phyloP scores from a whole-genome alignment of 92 coral and sea anemone genomes.

The Porites evermanni region DNA sequence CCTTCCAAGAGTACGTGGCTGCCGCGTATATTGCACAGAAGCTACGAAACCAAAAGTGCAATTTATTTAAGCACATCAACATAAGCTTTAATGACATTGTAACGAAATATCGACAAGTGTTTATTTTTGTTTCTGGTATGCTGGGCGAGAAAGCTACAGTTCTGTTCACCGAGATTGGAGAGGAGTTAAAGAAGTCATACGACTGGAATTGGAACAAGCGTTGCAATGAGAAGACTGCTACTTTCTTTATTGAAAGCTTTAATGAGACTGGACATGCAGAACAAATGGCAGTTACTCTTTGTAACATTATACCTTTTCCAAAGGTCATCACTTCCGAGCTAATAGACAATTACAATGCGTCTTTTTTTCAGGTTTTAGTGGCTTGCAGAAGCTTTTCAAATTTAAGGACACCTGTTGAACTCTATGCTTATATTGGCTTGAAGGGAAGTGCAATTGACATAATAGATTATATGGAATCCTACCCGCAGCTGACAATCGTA shows the following conservation, averaged over 20 bases:
- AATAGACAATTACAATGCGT: not conserved
- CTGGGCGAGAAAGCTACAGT: no score
- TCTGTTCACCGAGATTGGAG: no score
- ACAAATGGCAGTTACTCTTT: not conserved
- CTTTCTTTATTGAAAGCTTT: not conserved
- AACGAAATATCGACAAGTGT: no score
- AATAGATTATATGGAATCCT: not conserved
- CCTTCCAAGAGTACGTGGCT: no score
- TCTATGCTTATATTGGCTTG: not conserved
- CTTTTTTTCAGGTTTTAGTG: not conserved
- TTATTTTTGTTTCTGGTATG: no score
- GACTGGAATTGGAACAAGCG: no score
- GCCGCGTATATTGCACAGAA: no score
- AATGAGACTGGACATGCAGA: slow-evolving; percentile 1
- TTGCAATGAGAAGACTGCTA: not conserved
- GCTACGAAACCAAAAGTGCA: no score
- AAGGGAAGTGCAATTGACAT: accelerated
- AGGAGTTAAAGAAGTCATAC: no score
- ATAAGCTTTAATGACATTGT: accelerated
- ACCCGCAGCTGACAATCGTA: not conserved
- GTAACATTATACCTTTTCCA: slow-evolving; percentile 13
- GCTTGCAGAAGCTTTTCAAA: not conserved
- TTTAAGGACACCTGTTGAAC: not conserved
- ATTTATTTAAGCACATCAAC: no score
- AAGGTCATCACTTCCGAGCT: not conserved